Base-by-base conservation (phyloP, 1,140 invertebrate genomes). In the Tribolium castaneum region DNA sequence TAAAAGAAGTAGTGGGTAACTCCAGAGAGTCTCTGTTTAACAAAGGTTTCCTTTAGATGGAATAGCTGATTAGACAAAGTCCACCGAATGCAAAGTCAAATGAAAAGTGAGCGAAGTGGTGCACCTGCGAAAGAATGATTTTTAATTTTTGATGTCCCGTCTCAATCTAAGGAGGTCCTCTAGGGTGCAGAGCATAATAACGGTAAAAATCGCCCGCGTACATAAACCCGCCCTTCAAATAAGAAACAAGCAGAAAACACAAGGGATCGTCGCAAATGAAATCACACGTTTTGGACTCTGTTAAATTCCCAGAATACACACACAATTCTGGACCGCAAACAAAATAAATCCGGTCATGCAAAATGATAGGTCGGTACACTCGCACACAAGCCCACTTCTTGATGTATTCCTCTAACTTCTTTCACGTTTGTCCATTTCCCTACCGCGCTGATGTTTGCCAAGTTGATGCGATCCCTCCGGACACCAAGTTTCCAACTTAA, bases 341-440 rank as follows among this genome's bases (percentile, higher is more conserved):
- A 84, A 82, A 81, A 82, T 82, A 82, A 82, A 84, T 80, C 77
- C 83, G 77, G 77, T 84, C 83, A 82, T 83, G 83, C 83, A 82
- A 83, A 84, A 83, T 78, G 70, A 78, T 80, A 78, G 80, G 76
- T 80, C 76, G 80, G 76, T 79, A 81, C 80, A 82, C 77, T 78
- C 52, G 39, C 19, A 76, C 3, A 54, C 49, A 80, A 52, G 66
- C 75, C n/a, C 35, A 76, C 10, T 75, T 66, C 39, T 72, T 75
- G 81, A 78, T 78, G 62, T 82, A 76, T 80, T 75, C 71, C 77
- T 59, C 62, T 34, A 72, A 71, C n/a, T 75, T 82, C 73, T 82
- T 80, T 80, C 76, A 72, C 62, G 62, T 81, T 77, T 82, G 80
- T 80, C 81, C 83, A 80, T 83, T 83, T 81, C 78, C 80, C 79